phyloP scores from a whole-genome alignment of 2,888 invertebrate genomes.

The Tinea pellionella region DNA sequence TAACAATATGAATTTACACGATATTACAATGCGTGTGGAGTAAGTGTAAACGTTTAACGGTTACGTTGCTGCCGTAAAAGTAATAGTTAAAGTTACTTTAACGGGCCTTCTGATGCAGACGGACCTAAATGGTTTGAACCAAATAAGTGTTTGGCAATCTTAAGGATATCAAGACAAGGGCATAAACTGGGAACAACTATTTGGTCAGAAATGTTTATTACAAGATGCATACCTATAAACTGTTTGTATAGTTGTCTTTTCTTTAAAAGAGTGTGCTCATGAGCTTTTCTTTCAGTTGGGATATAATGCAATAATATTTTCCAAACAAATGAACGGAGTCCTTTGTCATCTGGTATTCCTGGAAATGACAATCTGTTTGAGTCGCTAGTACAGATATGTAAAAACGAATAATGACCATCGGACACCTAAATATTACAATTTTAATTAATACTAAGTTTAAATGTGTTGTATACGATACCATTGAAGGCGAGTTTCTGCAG shows the following conservation, averaged over 20 bases:
- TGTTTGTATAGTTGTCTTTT: slow-evolving; percentile 85
- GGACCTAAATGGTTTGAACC: too few species aligned
- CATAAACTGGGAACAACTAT: not conserved
- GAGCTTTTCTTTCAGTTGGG: slow-evolving; percentile 74
- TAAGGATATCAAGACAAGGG: too few species aligned
- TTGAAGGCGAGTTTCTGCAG: slow-evolving; percentile 81
- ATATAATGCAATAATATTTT: slow-evolving; percentile 88
- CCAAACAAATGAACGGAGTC: slow-evolving; percentile 87
- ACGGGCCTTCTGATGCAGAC: too few species aligned
- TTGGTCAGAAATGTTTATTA: not conserved
- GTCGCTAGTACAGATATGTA: too few species aligned
- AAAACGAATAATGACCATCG: too few species aligned
- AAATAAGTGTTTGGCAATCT: too few species aligned
- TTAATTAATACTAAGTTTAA: not conserved
- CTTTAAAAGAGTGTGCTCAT: slow-evolving; percentile 76
- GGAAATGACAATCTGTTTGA: slow-evolving; percentile 18
- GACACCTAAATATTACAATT: too few species aligned
- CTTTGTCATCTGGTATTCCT: slow-evolving; percentile 92
- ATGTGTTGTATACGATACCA: slow-evolving; percentile 65
- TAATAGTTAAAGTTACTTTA: too few species aligned
- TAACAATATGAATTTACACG: too few species aligned
- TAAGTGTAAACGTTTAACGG: too few species aligned
- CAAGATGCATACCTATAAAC: slow-evolving; percentile 73
- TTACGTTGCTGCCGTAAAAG: too few species aligned
- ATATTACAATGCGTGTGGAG: too few species aligned